Percentiles rank a stretch among this genome's conserved stretches.
These are phyloP conservation scores for Limosa lapponica DNA, from an alignment of 2,797 vertebrate species.

Conservation along the genomic window DNA sequence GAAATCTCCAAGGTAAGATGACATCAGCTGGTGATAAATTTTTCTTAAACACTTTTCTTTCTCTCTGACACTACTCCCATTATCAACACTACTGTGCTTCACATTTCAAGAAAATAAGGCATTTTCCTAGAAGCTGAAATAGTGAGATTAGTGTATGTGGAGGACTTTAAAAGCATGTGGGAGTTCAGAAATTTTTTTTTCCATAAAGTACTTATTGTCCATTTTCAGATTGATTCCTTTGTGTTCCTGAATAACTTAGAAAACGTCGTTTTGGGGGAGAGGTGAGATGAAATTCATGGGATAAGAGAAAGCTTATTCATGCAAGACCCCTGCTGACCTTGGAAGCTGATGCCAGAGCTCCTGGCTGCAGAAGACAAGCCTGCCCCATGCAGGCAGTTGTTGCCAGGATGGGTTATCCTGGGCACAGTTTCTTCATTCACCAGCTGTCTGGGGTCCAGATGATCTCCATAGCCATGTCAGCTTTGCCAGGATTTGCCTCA, in stretches of 20 bases:
- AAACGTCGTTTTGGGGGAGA: not conserved
- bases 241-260: not conserved
- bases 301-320: not conserved
- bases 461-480: not conserved
- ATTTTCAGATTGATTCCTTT: not conserved
- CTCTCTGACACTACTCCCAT: not conserved
- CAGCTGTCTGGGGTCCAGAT: not conserved
- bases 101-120: not conserved
- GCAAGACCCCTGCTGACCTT: not conserved
- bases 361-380: not conserved
- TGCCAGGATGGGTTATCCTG: not conserved
- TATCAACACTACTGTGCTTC: not conserved
- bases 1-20: not conserved
- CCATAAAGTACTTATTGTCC: not conserved
- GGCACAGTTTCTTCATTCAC: not conserved
- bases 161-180: not conserved
- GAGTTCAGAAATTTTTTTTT: not conserved
- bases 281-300: not conserved
- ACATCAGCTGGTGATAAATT: not conserved
- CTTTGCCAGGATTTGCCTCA: not conserved
- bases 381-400: not conserved
- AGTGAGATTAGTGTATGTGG: not conserved
- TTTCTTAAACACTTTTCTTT: not conserved
- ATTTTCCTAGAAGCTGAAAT: not conserved
- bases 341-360: not conserved